A percentile compares a stretch with the other conserved stretches of the same genome.
phyloP scores from a whole-genome alignment of 2,888 invertebrate genomes.

The Yponomeuta evonymella region DNA sequence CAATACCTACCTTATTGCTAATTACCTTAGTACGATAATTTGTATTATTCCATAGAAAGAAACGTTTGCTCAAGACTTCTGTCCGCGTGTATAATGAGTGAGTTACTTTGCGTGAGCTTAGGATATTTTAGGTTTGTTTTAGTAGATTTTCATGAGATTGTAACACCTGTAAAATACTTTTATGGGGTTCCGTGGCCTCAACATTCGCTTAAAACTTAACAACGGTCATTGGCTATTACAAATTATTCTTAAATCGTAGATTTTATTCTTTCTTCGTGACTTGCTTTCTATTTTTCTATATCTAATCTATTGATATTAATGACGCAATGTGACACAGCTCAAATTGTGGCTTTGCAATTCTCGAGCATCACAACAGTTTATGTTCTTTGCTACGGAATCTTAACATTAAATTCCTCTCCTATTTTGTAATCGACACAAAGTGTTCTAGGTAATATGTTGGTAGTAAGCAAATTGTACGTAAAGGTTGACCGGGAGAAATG shows the following conservation, averaged over 20 bases:
- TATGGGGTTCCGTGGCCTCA: not conserved
- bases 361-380: too few relatives aligned
- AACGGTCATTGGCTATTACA: not conserved
- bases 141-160: constrained; percentile 3
- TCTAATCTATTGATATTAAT: too few relatives aligned
- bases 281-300: too few relatives aligned
- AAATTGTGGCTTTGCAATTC: too few relatives aligned
- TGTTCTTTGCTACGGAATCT: not conserved
- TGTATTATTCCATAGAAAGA: constrained; percentile 53
- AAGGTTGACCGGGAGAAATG: not conserved
- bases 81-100: not conserved
- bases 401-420: not conserved
- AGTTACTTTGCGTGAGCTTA: constrained; percentile 8
- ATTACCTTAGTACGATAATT: constrained; percentile 42
- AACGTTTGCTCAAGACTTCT: constrained; percentile 59
- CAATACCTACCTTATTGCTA: constrained; percentile 63
- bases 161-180: not conserved
- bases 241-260: too few relatives aligned
- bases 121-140: not conserved
- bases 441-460: not conserved
- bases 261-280: too few relatives aligned
- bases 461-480: not conserved
- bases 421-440: not conserved
- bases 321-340: too few relatives aligned
- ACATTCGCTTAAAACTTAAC: not conserved